Percentiles rank a stretch among this genome's conserved stretches.
These are phyloP conservation scores for Aspiorhynchus laticeps DNA, from an alignment of 2,113 vertebrate species.

Conservation along the genomic window DNA sequence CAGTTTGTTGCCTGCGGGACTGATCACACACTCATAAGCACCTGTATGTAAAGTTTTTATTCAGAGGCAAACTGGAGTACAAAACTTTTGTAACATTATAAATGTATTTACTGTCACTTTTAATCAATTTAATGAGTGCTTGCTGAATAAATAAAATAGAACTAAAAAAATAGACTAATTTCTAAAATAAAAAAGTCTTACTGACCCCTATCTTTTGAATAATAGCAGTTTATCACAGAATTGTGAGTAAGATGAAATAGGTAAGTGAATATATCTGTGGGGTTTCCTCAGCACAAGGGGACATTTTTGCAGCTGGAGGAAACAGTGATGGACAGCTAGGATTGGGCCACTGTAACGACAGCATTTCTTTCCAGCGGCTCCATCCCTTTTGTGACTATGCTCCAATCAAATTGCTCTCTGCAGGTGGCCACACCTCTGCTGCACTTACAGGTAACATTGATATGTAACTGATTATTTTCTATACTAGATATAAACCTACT, in stretches of 20 bases:
- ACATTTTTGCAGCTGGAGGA: conserved; percentile 81
- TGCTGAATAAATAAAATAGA: neutral
- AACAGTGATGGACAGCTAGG: conserved; percentile 88
- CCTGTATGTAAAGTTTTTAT: conserved; percentile 73
- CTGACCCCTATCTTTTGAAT: neutral
- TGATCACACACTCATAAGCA: conserved; percentile 87
- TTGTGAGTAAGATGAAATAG: neutral
- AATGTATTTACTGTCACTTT: neutral
- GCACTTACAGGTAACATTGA: conserved; percentile 83
- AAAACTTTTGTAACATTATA: neutral
- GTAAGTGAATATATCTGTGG: neutral
- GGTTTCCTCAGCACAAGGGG: conserved; percentile 72
- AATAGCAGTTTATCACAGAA: neutral
- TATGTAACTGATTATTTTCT: neutral
- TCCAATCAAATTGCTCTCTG: conserved; percentile 84
- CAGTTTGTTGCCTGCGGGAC: conserved; percentile 86
- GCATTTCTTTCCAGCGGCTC: conserved; percentile 78
- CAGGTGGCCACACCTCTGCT: conserved; percentile 86
- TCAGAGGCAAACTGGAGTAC: neutral
- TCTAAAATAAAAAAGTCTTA: neutral
- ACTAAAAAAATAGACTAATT: too few species aligned
- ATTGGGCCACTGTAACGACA: conserved; percentile 81
- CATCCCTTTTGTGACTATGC: conserved; percentile 76
- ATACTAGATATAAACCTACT: neutral
- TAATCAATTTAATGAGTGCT: neutral